Conservation (phyloP, 2,797 vertebrate species). For the Anguilla anguilla region DNA sequence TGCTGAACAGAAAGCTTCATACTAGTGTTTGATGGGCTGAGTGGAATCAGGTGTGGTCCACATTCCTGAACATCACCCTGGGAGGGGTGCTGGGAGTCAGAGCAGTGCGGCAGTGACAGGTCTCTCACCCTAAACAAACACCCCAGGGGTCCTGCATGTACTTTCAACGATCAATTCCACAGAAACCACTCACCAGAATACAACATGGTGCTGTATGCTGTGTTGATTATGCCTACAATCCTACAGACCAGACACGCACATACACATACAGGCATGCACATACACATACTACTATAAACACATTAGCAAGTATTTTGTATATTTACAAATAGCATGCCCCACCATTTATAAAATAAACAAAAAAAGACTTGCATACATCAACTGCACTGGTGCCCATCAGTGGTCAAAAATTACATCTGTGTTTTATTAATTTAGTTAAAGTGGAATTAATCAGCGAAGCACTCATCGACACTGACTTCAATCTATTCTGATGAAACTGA, state of each 20-base stretch:
- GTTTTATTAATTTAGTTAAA: constrained; percentile 83
- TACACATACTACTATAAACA: constrained; percentile 3
- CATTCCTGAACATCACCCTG: too few species aligned
- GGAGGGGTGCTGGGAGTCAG: too few species aligned
- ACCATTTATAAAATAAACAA: not conserved
- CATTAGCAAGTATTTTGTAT: not conserved
- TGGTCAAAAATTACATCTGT: constrained; percentile 78
- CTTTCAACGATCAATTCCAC: not conserved
- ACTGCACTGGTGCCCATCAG: constrained; percentile 67
- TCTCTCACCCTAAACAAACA: not conserved
- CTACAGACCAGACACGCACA: not conserved
- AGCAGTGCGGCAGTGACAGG: not conserved
- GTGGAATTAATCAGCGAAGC: constrained; percentile 81
- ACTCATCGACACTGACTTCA: constrained; percentile 82
- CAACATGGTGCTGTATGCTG: too few species aligned
- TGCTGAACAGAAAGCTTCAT: too few species aligned
- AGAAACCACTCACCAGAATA: not conserved
- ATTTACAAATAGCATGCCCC: constrained; percentile 6
- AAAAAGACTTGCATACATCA: constrained; percentile 13
- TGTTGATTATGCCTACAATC: not conserved
- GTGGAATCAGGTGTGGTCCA: too few species aligned
- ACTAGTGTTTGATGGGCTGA: too few species aligned
- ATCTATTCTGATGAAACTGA: constrained; percentile 87
- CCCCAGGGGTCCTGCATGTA: not conserved
- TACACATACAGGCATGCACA: constrained; percentile 24